phyloP scores from a whole-genome alignment of 2,113 vertebrate genomes.

The Nettapus auritus region DNA sequence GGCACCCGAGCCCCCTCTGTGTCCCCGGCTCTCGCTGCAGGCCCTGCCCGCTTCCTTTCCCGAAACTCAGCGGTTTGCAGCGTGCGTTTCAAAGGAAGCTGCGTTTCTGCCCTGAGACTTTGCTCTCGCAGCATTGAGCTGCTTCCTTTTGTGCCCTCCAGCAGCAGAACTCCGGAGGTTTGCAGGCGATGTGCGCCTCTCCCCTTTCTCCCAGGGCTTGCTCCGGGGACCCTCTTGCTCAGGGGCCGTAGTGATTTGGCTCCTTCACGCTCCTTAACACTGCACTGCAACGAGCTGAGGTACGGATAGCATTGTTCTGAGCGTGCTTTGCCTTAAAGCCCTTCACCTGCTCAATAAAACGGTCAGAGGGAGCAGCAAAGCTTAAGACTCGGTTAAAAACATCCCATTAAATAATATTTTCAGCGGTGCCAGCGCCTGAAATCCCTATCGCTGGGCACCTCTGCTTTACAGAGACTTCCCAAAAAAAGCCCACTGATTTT shows the following conservation, averaged over 20 bases:
- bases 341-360: not conserved
- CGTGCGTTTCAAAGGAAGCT: not conserved
- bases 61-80: not conserved
- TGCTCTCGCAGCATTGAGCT: no score
- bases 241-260: not conserved
- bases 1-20: not conserved
- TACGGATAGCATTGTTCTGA: not conserved
- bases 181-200: not conserved
- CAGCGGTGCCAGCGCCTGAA: not conserved
- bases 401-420: not conserved
- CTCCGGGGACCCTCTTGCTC: not conserved
- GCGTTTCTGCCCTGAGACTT: fast-evolving
- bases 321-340: not conserved
- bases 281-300: not conserved
- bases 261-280: not conserved
- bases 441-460: not conserved
- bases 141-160: not conserved
- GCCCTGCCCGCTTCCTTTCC: not conserved
- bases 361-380: not conserved
- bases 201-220: not conserved
- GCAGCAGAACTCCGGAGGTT: not conserved
- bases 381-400: not conserved
- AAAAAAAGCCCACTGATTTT: not conserved
- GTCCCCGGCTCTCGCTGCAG: not conserved
- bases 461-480: not conserved